Base-by-base conservation (phyloP, 2,888 invertebrate species). In the Melanotus villosus region DNA sequence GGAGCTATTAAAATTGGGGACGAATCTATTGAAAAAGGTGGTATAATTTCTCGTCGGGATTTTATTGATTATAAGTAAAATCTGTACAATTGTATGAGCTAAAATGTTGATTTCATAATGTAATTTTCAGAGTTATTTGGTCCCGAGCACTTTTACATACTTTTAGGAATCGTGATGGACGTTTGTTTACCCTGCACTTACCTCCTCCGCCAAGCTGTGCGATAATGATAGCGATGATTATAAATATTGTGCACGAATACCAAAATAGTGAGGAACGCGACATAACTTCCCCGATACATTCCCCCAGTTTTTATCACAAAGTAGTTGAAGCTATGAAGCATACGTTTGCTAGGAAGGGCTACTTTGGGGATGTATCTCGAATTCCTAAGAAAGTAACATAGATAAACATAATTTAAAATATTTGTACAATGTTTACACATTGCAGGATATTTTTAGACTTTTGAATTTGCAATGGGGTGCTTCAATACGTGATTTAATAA, bases 261-360 rank as follows among this genome's bases (percentile, higher is more conserved):
- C 7, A 26, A n/a, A 6, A 41, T 7, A 9, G 7, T 7, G 1
- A 5, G 2, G 10, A n/a, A 10, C 47, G 12, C 3, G 23, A n/a
- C 16, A 26, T 6, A 0, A 1, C 1, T 41, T 30, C 60, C 1
- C 14, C 26, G 12, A 60, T 9, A n/a, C 12, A 0, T 2, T 3
- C 21, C 9, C 12, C 43, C 32, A 0, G 16, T 7, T 32, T 34
- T 34, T 19, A 60, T 47, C 60, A 60, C 16, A 43, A 43, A 60
- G 2, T 47, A 7, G 21, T 60, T 2, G 60, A 60, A 14, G 43
- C 60, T 12, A 60, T 60, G 60, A 60, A 60, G 9, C 34, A 60
- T 0, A 47, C 60, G 1, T 60, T 47, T 47, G 45, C 19, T 4
- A 0, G 12, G 18, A 18, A 34, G 1, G 1, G 6, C 1, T 7